Conservation (phyloP, 2,797 vertebrate species). For the Erethizon dorsatum region DNA sequence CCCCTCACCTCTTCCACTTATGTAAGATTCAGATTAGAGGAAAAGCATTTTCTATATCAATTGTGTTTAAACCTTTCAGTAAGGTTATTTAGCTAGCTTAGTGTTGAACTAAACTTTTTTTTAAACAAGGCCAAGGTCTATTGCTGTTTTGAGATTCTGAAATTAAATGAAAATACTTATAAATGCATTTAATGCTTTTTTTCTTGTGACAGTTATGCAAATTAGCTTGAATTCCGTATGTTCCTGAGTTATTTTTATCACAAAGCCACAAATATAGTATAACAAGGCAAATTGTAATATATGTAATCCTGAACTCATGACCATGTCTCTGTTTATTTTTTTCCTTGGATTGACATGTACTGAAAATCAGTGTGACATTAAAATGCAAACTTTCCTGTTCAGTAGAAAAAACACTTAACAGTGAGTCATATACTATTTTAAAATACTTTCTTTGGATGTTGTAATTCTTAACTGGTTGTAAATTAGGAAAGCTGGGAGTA, state of each 20-base stretch:
- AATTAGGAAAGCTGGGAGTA: slow-evolving; percentile 75
- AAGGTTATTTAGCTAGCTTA: slow-evolving; percentile 86
- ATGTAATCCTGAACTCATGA: slow-evolving; percentile 95
- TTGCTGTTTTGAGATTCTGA: slow-evolving; percentile 89
- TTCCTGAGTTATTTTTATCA: slow-evolving; percentile 93
- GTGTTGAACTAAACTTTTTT: slow-evolving; percentile 86
- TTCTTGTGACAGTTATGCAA: slow-evolving; percentile 93
- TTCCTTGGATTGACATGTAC: slow-evolving; percentile 95
- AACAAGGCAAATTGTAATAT: slow-evolving; percentile 98
- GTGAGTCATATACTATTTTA: slow-evolving; percentile 83
- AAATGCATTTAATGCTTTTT: slow-evolving; percentile 93
- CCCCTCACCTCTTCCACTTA: slow-evolving; percentile 76
- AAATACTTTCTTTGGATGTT: slow-evolving; percentile 81
- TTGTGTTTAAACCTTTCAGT: slow-evolving; percentile 81
- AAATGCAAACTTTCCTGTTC: slow-evolving; percentile 97
- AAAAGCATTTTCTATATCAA: slow-evolving; percentile 86
- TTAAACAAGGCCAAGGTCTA: slow-evolving; percentile 86
- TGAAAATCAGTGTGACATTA: slow-evolving; percentile 97
- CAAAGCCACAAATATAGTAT: slow-evolving; percentile 96
- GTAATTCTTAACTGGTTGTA: slow-evolving; percentile 81
- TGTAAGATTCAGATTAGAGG: slow-evolving; percentile 82
- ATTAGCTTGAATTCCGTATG: slow-evolving; percentile 92
- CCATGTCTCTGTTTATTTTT: slow-evolving; percentile 94
- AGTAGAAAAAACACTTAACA: slow-evolving; percentile 87
- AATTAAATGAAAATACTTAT: slow-evolving; percentile 90